Percentiles rank a stretch among this genome's conserved stretches.
These are phyloP conservation scores for Euthynnus affinis DNA, from an alignment of 2,797 vertebrate genomes.

Conservation along the genomic window DNA sequence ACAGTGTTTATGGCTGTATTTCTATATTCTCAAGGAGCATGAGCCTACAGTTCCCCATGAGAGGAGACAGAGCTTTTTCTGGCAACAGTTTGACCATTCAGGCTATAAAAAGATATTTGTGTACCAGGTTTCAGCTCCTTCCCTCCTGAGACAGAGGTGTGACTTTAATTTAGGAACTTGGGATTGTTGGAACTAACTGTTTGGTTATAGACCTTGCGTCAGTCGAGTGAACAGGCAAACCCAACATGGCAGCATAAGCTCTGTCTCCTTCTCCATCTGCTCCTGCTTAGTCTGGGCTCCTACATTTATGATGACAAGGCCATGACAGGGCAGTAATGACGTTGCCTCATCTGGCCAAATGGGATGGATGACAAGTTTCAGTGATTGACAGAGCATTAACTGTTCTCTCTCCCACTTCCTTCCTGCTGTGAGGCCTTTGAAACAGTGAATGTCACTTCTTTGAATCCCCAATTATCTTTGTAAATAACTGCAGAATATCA, in stretches of 20 bases:
- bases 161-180: conserved; percentile 33
- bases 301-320: conserved; percentile 49
- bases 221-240: conserved; percentile 5
- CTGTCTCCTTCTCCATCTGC: conserved; percentile 46
- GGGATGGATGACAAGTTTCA: conserved; percentile 44
- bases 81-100: conserved; percentile 44
- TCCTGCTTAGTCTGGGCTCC: conserved; percentile 39
- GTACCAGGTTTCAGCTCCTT: conserved; percentile 14
- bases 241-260: neutral
- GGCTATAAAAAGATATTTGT: conserved; percentile 25
- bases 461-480: neutral
- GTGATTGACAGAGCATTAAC: conserved; percentile 49
- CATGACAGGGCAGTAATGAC: conserved; percentile 48
- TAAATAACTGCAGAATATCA: conserved; percentile 8
- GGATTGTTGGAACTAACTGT: conserved; percentile 25
- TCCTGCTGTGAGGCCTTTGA: neutral
- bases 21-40: conserved; percentile 10
- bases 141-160: conserved; percentile 41
- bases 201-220: conserved; percentile 32
- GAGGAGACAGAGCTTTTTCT: conserved; percentile 25
- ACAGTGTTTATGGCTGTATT: conserved; percentile 30
- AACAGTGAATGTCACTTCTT: conserved; percentile 18
- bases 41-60: conserved; percentile 43
- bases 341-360: conserved; percentile 41
- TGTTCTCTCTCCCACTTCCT: conserved; percentile 43